These are phyloP conservation scores for Lasioglossum leucozonium DNA, from an alignment of 2,888 invertebrate genomes.

Conservation along the genomic window DNA sequence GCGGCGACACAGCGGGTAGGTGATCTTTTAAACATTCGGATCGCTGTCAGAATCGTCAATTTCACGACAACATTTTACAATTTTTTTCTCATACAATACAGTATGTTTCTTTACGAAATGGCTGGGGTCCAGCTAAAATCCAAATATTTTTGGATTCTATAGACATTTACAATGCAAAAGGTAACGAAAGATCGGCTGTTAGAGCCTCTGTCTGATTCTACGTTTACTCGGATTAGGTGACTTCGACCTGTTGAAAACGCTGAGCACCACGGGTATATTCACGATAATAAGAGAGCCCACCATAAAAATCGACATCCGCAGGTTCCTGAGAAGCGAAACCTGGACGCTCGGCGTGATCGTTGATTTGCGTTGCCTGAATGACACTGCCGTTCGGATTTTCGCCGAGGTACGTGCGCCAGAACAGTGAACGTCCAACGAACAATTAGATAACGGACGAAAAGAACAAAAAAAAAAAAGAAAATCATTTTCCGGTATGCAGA, in stretches of 20 bases:
- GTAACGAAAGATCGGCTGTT: neutral
- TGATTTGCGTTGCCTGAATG: constrained; percentile 72
- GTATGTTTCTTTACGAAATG: neutral
- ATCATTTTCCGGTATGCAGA: constrained; percentile 47
- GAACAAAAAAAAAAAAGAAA: too few relatives aligned
- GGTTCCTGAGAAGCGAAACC: constrained; percentile 63
- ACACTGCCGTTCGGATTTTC: constrained; percentile 51
- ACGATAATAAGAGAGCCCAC: constrained; percentile 66
- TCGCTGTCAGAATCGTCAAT: neutral
- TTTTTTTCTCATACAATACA: too few relatives aligned
- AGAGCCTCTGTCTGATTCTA: neutral
- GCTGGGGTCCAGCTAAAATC: neutral
- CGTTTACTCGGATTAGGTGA: constrained; percentile 60
- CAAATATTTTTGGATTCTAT: neutral
- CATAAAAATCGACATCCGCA: constrained; percentile 56
- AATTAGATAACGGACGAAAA: too few relatives aligned
- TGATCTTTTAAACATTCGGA: neutral
- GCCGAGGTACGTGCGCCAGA: constrained; percentile 48
- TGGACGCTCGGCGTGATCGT: constrained; percentile 73
- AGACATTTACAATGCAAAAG: too few relatives aligned
- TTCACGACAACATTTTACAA: neutral
- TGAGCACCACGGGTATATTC: constrained; percentile 70
- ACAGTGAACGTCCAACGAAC: neutral
- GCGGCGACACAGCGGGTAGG: constrained; percentile 64
- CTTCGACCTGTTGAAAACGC: constrained; percentile 65